Conservation (phyloP, 2,888 invertebrate genomes). For the Holacanthella duospinosa region DNA sequence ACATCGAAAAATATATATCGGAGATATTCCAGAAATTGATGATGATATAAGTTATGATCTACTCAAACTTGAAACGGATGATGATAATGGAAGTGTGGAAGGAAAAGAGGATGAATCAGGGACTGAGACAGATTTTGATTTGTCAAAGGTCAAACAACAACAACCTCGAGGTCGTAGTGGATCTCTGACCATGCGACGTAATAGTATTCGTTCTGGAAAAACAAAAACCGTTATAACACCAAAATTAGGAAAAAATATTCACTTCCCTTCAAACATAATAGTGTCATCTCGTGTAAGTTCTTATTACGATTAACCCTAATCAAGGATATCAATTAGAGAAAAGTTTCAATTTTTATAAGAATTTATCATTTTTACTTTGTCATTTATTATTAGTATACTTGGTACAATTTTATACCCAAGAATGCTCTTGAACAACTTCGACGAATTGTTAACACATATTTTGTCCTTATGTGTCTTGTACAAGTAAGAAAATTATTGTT, state of each 20-base stretch:
- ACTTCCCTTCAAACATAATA: not conserved
- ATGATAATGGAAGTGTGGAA: not conserved
- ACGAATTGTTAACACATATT: conserved; percentile 74
- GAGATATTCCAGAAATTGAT: not conserved
- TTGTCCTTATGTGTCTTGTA: conserved; percentile 61
- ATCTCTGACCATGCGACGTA: not conserved
- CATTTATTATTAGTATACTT: conserved; percentile 53
- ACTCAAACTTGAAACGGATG: not conserved
- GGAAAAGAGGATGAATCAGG: not conserved
- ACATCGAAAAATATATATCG: conserved; percentile 3
- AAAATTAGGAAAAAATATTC: not conserved
- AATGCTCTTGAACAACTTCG: conserved; percentile 74
- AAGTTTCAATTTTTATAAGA: not conserved
- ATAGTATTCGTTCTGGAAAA: not conserved
- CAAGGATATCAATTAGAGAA: not conserved
- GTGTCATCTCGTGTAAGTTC: not conserved
- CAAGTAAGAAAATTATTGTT: conserved; percentile 48
- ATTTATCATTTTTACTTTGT: not conserved
- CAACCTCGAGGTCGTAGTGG: not conserved
- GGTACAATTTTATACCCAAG: conserved; percentile 67
- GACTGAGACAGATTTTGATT: not conserved
- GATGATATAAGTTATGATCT: not conserved
- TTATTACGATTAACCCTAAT: not conserved
- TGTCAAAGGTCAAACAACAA: not conserved
- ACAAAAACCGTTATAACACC: not conserved